Evolutionary conservation across 2,888 invertebrate genomes (phyloP).

Genomic region (Perizoma flavofasciatum): DNA sequence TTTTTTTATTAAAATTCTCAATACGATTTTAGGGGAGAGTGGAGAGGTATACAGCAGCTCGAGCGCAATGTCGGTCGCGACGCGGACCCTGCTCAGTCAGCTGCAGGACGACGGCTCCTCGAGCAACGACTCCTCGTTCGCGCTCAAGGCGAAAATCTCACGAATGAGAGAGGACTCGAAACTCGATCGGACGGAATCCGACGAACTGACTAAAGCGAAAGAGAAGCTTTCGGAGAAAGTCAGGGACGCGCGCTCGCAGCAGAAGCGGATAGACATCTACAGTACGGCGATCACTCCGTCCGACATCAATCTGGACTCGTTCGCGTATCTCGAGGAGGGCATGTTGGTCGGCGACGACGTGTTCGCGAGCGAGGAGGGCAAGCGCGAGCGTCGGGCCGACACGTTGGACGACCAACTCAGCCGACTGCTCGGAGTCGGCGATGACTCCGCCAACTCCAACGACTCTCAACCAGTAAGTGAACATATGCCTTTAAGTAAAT

Average conservation of each 20-base stretch:
- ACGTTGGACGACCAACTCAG: constrained; percentile 65
- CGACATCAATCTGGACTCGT: constrained; percentile 81
- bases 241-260: constrained; percentile 69
- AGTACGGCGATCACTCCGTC: constrained; percentile 80
- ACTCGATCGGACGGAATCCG: constrained; percentile 65
- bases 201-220: constrained; percentile 72
- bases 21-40: constrained; percentile 71
- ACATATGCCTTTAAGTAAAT: constrained; percentile 69
- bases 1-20: constrained; percentile 49
- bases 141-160: constrained; percentile 64
- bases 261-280: constrained; percentile 80
- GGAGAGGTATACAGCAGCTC: constrained; percentile 69
- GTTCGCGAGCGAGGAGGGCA: constrained; percentile 57
- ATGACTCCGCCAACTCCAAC: constrained; percentile 65
- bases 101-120: constrained; percentile 81
- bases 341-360: constrained; percentile 77
- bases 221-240: constrained; percentile 75
- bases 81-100: constrained; percentile 78
- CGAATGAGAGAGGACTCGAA: constrained; percentile 55
- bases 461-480: constrained; percentile 72
- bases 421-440: constrained; percentile 68
- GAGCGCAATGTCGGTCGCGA: constrained; percentile 69
- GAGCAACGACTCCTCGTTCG: constrained; percentile 80
- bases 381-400: constrained; percentile 56
- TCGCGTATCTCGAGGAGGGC: constrained; percentile 78